Evolutionary conservation across 2,113 vertebrate species (phyloP), one percentile per base, ranked within the genome.

Genomic region (Eclectus roratus): DNA sequence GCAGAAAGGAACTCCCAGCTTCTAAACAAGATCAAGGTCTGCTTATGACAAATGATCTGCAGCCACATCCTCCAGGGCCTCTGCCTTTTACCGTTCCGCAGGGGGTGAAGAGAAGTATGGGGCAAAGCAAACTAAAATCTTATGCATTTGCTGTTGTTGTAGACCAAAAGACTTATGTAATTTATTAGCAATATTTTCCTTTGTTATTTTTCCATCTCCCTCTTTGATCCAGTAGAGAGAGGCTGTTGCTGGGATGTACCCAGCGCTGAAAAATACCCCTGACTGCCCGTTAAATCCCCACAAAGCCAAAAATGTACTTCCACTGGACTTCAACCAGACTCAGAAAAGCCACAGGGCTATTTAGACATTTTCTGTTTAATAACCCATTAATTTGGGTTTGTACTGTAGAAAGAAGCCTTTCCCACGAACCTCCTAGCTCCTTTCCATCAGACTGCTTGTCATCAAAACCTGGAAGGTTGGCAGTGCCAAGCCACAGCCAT

Each of bases 401-500:
- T 28, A 43, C 18, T 27, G 16, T 21, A 61, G 35, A 71, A 74
- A 46, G 24, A 86, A 74, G 19, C 24, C 39, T 74, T 72, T 88
- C 68, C 46, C 55, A 90, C 47, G 82, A 71, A 55, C 15, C 21
- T 71, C 13, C 0, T 41, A 39, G 55, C 60, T 69, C 60, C 39
- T 52, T 55, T 52, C 47, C 31, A 78, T 63, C 76, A 64, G 44
- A 12, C 39, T 46, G 39, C 55, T 55, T 77, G 74, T 60, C 81
- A 56, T 37, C 55, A 70, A 86, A 77, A 28, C n/a, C 21, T 43
- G 60, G 13, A 69, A 86, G 69, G 46, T 6, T 29, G 55, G 37
- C 58, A 91, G 69, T 76, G 85, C 91, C 90, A 97, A 93, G 69
- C 80, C 78, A 87, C 86, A 91, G 58, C 73, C 70, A 61, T 10